A percentile compares a stretch with the other conserved stretches of the same genome.
Evolutionary conservation across 2,797 vertebrate genomes (phyloP).

Genomic region (Rhinophrynus dorsalis): DNA sequence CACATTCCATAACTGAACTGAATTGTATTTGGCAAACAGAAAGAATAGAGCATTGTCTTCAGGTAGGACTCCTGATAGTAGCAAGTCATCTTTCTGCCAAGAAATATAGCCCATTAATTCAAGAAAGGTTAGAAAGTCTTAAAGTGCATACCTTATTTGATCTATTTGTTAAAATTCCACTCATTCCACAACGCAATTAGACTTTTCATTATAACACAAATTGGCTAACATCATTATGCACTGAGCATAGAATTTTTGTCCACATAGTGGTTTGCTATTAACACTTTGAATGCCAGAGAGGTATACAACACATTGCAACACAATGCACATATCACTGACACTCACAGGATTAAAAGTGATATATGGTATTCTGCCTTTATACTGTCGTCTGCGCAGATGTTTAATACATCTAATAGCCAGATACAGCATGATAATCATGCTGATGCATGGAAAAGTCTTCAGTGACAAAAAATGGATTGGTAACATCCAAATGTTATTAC

Average conservation of each 20-base stretch:
- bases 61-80: background rate
- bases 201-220: background rate
- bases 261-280: background rate
- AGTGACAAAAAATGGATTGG: background rate
- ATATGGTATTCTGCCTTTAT: background rate
- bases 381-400: background rate
- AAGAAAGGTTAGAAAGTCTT: background rate
- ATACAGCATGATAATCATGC: background rate
- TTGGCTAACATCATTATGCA: background rate
- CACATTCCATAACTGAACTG: background rate
- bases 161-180: background rate
- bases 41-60: background rate
- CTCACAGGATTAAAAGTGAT: background rate
- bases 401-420: background rate
- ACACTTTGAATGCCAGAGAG: too few relatives aligned
- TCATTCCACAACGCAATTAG: background rate
- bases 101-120: background rate
- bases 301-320: too few relatives aligned
- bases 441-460: background rate
- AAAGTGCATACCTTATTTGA: background rate
- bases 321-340: too few relatives aligned
- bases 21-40: background rate
- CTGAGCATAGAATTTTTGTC: background rate
- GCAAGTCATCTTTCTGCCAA: background rate
- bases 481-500: background rate